A percentile compares a stretch with the other conserved stretches of the same genome.
Evolutionary conservation across 2,888 invertebrate genomes (phyloP).

Genomic region (Ophion slaviceki): DNA sequence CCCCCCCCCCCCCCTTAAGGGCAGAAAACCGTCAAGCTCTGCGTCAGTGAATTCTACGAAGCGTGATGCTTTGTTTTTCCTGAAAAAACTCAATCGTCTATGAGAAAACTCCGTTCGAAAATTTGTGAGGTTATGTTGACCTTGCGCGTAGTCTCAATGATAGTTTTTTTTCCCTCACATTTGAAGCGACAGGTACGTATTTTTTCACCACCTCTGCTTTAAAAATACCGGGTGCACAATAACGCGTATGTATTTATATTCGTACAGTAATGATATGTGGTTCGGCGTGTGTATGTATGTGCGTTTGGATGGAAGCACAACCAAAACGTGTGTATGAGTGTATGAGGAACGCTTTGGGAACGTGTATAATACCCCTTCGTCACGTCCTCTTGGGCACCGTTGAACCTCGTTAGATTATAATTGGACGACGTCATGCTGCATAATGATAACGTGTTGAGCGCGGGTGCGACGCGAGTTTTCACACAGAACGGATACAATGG

Average conservation of each 20-base stretch:
- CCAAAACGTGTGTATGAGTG: slow-evolving; percentile 50
- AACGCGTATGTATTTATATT: neutral
- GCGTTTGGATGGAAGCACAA: slow-evolving; percentile 44
- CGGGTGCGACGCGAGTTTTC: slow-evolving; percentile 57
- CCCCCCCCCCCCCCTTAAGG: too few relatives aligned
- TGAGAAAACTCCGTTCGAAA: too few relatives aligned
- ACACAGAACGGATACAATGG: slow-evolving; percentile 51
- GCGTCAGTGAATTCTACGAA: too few relatives aligned
- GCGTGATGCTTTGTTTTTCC: too few relatives aligned
- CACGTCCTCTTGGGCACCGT: slow-evolving; percentile 70
- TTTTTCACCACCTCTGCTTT: neutral
- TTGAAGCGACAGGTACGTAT: neutral
- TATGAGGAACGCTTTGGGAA: slow-evolving; percentile 59
- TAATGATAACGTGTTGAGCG: slow-evolving; percentile 68
- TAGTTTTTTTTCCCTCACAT: too few relatives aligned
- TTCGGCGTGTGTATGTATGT: neutral
- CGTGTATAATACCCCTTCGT: slow-evolving; percentile 70
- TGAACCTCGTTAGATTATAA: slow-evolving; percentile 71
- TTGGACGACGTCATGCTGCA: slow-evolving; percentile 70
- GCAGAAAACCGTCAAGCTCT: too few relatives aligned
- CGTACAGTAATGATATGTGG: neutral
- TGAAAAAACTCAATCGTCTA: too few relatives aligned
- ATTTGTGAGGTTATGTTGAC: too few relatives aligned
- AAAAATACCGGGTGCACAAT: neutral
- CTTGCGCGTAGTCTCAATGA: too few relatives aligned